Base-by-base conservation (phyloP, 2,888 invertebrate species). In the Hypolimnas misippus region DNA sequence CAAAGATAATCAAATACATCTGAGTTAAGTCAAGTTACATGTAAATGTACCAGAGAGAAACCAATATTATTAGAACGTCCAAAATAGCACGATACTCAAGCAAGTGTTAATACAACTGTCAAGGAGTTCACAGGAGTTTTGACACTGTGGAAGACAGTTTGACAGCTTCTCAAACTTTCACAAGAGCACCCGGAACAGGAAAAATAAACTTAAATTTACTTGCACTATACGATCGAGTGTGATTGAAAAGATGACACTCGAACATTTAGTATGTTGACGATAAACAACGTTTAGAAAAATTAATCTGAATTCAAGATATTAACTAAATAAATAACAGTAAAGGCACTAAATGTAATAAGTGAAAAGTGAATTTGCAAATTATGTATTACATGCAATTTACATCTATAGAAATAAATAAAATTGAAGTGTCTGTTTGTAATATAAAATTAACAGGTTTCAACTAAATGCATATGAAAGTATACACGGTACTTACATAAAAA, bases 141-240 rank as follows among this genome's bases (percentile, higher is more conserved):
- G 62, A 65, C 54, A 55, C 38, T 65, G 65, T 51, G 51, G 50
- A 52, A 38, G 65, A 65, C 65, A 65, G 55, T 62, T 65, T 65
- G 65, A 65, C 65, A 65, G 62, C 55, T 14, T 19, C 31, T 14
- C 44, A 50, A 58, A 65, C 58, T 62, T 58, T 55, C 50, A 51
- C 51, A 55, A 55, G 62, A 62, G 62, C 58, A 54, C 35, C 29
- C 21, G 51, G 55, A 19, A 55, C 21, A 31, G 49, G 19, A 35
- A 63, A 63, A 53, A 58, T 46, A 50, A 25, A 33, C 29, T 17
- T 46, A 25, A 25, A 25, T 25, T 25, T 25, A 5, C 25, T 58
- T 58, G 31, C 46, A 55, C 38, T 61, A 29, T 19, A 55, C 44
- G 17, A 12, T 19, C 19, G n/a, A 21, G 12, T 40, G 16, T 40